Evolutionary conservation across 2,797 vertebrate species (phyloP).

Genomic region (Sebastes miniatus): DNA sequence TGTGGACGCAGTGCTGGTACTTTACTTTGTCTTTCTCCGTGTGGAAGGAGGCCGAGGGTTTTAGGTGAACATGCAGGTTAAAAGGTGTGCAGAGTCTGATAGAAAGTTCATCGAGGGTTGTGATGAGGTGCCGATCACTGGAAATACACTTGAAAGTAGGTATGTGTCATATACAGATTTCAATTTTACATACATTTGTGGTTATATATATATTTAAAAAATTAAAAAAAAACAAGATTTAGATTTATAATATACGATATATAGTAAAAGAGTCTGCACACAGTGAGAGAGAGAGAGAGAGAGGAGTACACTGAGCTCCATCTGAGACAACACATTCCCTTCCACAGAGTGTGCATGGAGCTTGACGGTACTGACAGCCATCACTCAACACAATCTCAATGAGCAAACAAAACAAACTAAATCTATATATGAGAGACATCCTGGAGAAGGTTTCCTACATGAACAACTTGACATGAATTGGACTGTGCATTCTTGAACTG

Average conservation of each 20-base stretch:
- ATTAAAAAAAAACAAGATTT: background rate
- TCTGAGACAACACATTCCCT: background rate
- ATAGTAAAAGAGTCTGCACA: background rate
- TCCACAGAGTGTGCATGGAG: background rate
- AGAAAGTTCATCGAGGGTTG: background rate
- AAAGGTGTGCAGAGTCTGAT: background rate
- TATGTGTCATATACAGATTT: background rate
- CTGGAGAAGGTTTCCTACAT: background rate
- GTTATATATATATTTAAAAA: too few relatives aligned
- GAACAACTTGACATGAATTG: background rate
- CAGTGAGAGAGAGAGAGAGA: background rate
- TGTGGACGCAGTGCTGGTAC: background rate
- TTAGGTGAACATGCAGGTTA: background rate
- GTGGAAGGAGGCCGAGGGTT: background rate
- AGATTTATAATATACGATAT: background rate
- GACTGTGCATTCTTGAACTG: background rate
- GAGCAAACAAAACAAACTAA: background rate
- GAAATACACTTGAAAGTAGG: background rate
- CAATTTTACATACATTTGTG: background rate
- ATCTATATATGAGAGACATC: background rate
- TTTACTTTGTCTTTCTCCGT: background rate
- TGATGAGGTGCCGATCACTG: background rate
- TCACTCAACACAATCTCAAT: background rate
- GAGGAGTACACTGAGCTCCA: background rate
- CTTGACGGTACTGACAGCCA: background rate